phyloP scores from a whole-genome alignment of 2,113 vertebrate genomes.

The Indri indri region DNA sequence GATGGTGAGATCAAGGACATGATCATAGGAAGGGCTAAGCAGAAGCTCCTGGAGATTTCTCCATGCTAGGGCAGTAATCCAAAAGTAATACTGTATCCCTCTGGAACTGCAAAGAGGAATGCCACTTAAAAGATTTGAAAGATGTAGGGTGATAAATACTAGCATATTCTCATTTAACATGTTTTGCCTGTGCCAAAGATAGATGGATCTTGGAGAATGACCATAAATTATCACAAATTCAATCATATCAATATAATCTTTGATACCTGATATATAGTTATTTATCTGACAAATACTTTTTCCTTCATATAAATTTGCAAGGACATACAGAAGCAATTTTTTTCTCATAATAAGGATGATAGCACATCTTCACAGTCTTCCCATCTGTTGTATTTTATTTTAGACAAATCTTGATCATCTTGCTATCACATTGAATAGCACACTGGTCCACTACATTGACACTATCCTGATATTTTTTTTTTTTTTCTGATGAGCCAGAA shows the following conservation, averaged over 20 bases:
- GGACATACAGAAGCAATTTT: background rate
- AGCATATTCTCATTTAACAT: background rate
- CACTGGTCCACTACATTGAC: background rate
- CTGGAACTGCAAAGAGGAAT: background rate
- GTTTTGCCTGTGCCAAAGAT: background rate
- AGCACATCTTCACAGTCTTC: background rate
- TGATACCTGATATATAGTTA: background rate
- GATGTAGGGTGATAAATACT: background rate
- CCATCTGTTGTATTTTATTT: background rate
- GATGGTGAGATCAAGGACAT: background rate
- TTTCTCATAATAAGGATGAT: background rate
- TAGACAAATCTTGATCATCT: background rate
- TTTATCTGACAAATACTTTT: background rate
- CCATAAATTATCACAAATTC: background rate
- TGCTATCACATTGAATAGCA: background rate
- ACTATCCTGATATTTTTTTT: background rate
- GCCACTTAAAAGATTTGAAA: background rate
- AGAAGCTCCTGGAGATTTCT: background rate
- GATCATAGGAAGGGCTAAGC: background rate
- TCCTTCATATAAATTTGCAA: background rate
- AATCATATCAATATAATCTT: background rate
- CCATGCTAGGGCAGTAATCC: background rate
- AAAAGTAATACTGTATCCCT: background rate
- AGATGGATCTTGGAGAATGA: background rate
- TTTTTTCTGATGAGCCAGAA: background rate